A percentile compares a stretch with the other conserved stretches of the same genome.
phyloP scores from a whole-genome alignment of 2,888 invertebrate genomes.

The Parthenolecanium corni region DNA sequence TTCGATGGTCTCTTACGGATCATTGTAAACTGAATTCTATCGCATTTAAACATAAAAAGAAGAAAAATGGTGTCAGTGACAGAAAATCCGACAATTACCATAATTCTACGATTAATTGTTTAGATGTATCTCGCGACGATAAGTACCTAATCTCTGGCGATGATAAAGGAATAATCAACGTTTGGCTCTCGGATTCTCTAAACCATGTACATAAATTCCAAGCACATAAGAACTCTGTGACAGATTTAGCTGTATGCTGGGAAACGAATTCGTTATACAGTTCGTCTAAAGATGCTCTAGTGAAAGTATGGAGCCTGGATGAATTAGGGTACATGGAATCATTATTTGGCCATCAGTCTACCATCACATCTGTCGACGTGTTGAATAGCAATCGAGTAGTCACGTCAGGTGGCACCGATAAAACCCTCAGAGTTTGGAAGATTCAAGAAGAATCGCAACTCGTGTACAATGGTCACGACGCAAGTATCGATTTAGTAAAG shows the following conservation, averaged over 20 bases:
- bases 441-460: constrained; percentile 93
- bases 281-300: constrained; percentile 50
- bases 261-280: constrained; percentile 74
- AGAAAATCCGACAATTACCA: constrained; percentile 25
- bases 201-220: constrained; percentile 66
- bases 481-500: constrained; percentile 77
- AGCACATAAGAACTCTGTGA: constrained; percentile 62
- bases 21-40: constrained; percentile 47
- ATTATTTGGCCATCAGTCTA: constrained; percentile 83
- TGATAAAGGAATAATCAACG: constrained; percentile 53
- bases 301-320: constrained; percentile 91
- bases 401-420: constrained; percentile 80
- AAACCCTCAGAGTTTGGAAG: constrained; percentile 85
- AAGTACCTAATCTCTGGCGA: constrained; percentile 53
- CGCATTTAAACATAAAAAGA: constrained; percentile 34
- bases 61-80: constrained; percentile 36
- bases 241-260: constrained; percentile 71
- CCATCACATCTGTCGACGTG: constrained; percentile 77
- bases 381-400: constrained; percentile 73
- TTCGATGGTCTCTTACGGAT: constrained; percentile 66
- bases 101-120: constrained; percentile 31
- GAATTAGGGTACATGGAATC: constrained; percentile 95
- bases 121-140: constrained; percentile 33
- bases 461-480: constrained; percentile 73
- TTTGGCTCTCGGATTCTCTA: constrained; percentile 71